Percentiles rank a stretch among this genome's conserved stretches.
These are phyloP conservation scores for Struthidea cinerea DNA, from an alignment of 2,113 vertebrate genomes.

Conservation along the genomic window DNA sequence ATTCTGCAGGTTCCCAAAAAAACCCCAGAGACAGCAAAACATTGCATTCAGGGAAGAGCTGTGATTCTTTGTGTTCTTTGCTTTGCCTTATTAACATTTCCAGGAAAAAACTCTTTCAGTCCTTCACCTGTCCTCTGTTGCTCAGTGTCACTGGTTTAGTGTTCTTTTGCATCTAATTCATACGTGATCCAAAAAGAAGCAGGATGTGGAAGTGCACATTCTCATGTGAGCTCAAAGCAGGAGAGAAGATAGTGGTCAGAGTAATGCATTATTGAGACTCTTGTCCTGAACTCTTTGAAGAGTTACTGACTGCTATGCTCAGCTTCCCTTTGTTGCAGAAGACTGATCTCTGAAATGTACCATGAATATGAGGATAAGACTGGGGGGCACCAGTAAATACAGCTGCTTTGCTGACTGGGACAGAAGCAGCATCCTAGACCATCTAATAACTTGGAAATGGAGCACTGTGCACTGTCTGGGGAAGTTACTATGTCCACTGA, in stretches of 20 bases:
- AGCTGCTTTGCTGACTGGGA: background rate
- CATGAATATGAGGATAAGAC: background rate
- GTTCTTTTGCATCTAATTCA: background rate
- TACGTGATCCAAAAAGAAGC: background rate
- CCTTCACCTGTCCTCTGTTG: background rate
- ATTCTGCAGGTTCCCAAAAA: background rate
- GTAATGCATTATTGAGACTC: background rate
- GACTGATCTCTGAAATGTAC: background rate
- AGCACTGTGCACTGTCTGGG: background rate
- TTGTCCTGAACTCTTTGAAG: background rate
- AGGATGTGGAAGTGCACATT: background rate
- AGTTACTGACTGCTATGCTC: background rate
- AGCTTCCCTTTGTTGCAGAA: background rate
- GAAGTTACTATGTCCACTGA: background rate
- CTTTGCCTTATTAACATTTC: background rate
- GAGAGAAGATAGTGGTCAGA: background rate
- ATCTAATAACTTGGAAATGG: background rate
- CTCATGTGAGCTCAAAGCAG: background rate
- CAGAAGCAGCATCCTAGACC: background rate
- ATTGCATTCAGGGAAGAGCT: background rate
- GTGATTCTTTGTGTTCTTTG: background rate
- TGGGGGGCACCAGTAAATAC: background rate
- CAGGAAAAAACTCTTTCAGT: background rate
- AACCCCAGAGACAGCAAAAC: background rate
- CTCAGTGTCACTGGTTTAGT: background rate